Conservation (phyloP, 2,113 vertebrate species). For the Pantherophis guttatus region DNA sequence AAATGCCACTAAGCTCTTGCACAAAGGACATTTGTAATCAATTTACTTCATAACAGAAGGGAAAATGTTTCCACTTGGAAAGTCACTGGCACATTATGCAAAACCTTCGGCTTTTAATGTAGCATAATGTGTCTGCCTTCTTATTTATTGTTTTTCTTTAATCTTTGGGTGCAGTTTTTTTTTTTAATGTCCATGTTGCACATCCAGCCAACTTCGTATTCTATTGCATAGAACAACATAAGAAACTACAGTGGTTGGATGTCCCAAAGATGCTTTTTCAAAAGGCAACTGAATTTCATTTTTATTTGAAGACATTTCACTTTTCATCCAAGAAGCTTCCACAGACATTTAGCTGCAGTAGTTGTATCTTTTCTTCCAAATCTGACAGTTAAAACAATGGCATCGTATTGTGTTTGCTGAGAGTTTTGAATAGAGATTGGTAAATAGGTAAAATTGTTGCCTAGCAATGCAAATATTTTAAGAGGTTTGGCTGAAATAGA, state of each 20-base stretch:
- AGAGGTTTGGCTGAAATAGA: background rate
- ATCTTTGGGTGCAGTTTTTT: constrained; percentile 23
- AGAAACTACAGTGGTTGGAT: background rate
- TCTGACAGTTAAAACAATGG: background rate
- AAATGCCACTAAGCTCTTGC: constrained; percentile 51
- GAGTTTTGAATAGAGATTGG: background rate
- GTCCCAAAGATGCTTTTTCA: too few relatives aligned
- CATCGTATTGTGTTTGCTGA: background rate
- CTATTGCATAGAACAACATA: constrained; percentile 48
- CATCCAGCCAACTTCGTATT: background rate
- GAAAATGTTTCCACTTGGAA: constrained; percentile 59
- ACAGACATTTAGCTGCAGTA: too few relatives aligned
- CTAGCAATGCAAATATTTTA: background rate
- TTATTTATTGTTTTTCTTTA: background rate
- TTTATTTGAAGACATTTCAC: too few relatives aligned
- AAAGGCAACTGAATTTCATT: too few relatives aligned
- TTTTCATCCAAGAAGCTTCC: too few relatives aligned
- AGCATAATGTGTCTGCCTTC: constrained; percentile 28
- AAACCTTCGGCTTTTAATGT: constrained; percentile 59
- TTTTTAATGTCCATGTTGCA: constrained; percentile 19
- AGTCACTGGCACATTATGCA: constrained; percentile 55
- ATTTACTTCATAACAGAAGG: constrained; percentile 48
- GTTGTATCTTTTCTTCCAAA: background rate
- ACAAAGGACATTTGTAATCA: constrained; percentile 62
- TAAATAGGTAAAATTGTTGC: background rate